Conservation (phyloP, 2,888 invertebrate species). For the Eubasilissa splendida region DNA sequence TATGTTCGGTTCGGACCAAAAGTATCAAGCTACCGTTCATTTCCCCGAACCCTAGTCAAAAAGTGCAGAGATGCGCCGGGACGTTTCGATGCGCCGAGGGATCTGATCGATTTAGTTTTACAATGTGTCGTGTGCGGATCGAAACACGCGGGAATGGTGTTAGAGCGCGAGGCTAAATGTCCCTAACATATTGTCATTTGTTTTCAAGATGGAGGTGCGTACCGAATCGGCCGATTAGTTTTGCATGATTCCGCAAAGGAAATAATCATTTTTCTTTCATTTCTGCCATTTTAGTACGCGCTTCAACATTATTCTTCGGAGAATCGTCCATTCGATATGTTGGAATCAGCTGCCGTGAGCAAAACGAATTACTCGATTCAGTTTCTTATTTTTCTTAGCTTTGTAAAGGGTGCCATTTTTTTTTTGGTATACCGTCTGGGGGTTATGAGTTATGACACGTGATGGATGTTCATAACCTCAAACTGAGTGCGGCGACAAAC, state of each 20-base stretch:
- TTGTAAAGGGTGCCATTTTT: constrained; percentile 3
- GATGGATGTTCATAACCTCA: constrained; percentile 12
- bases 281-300: constrained; percentile 34
- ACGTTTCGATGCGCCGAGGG: neutral
- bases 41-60: neutral
- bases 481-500: neutral
- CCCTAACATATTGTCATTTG: constrained; percentile 51
- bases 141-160: constrained; percentile 26
- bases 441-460: constrained; percentile 22
- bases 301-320: constrained; percentile 34
- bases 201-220: constrained; percentile 55
- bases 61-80: neutral
- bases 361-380: constrained; percentile 55
- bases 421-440: constrained; percentile 20
- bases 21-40: neutral
- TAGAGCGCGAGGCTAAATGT: constrained; percentile 38
- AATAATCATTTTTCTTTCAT: constrained; percentile 34
- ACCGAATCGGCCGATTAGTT: constrained; percentile 56
- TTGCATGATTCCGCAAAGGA: constrained; percentile 50
- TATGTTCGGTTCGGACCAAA: neutral
- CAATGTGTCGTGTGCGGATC: neutral
- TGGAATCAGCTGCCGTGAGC: constrained; percentile 56
- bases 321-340: constrained; percentile 48
- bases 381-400: constrained; percentile 37
- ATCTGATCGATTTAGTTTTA: neutral